Percentiles rank a stretch among this genome's conserved stretches.
Evolutionary conservation across 2,797 vertebrate species (phyloP).

Genomic region (Emys orbicularis): DNA sequence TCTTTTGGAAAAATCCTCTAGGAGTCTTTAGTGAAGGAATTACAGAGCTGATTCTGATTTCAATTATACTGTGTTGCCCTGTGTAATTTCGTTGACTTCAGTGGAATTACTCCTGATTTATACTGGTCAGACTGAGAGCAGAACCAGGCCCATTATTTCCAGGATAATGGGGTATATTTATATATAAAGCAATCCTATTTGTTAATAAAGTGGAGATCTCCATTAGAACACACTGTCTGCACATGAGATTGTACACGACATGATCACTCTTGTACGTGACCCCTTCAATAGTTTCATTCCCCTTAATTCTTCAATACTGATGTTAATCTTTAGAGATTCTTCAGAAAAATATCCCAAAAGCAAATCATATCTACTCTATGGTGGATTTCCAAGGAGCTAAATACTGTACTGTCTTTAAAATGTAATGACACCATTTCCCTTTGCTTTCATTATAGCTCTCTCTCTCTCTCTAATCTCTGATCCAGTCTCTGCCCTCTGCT

Average conservation of each 20-base stretch:
- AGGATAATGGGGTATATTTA: slow-evolving; percentile 35
- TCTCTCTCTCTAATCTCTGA: neutral
- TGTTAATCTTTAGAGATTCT: neutral
- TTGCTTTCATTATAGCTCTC: neutral
- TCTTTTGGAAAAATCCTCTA: neutral
- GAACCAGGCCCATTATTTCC: neutral
- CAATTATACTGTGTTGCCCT: neutral
- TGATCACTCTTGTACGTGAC: neutral
- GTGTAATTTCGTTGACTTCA: neutral
- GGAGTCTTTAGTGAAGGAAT: neutral
- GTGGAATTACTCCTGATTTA: neutral
- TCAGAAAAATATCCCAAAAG: neutral
- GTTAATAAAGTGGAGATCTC: neutral
- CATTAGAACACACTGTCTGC: neutral
- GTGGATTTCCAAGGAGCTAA: neutral
- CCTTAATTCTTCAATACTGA: neutral
- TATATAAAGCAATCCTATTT: slow-evolving; percentile 20
- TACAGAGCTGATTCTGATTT: neutral
- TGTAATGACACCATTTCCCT: neutral
- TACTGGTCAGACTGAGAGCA: neutral
- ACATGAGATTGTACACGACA: neutral
- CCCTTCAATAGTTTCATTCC: neutral
- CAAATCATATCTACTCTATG: neutral
- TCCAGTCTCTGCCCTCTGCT: slow-evolving; percentile 14
- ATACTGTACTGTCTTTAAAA: neutral